Evolutionary conservation across 2,113 vertebrate genomes (phyloP).

Genomic region (Parus major): DNA sequence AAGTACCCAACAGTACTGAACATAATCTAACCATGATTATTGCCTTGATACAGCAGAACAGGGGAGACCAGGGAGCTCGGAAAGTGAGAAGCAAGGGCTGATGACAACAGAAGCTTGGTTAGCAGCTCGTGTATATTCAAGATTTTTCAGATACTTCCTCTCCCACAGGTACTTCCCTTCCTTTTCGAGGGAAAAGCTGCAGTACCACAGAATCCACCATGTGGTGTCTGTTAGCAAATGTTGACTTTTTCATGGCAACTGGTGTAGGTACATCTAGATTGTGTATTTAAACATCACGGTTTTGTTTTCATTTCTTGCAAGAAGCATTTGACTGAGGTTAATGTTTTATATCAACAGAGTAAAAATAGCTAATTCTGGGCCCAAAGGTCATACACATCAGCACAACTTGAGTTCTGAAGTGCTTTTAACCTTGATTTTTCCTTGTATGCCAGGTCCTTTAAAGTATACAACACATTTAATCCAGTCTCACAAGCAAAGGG

Average conservation of each 20-base stretch:
- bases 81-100: not conserved
- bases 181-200: not conserved
- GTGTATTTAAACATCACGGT: slow-evolving; percentile 66
- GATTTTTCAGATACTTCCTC: not conserved
- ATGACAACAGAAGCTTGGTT: not conserved
- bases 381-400: slow-evolving; percentile 69
- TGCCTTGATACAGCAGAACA: not conserved
- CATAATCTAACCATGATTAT: not conserved
- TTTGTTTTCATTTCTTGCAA: slow-evolving; percentile 68
- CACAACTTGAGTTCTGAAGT: slow-evolving; percentile 68
- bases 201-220: slow-evolving; percentile 54
- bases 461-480: slow-evolving; percentile 58
- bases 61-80: not conserved
- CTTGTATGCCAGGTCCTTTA: slow-evolving; percentile 57
- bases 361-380: slow-evolving; percentile 68
- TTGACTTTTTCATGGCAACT: slow-evolving; percentile 59
- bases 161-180: not conserved
- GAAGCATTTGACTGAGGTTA: slow-evolving; percentile 64
- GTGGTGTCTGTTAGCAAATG: slow-evolving; percentile 64
- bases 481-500: not conserved
- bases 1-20: not conserved
- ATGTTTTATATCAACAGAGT: slow-evolving; percentile 68
- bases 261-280: slow-evolving; percentile 54
- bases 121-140: not conserved
- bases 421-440: slow-evolving; percentile 70